Evolutionary conservation across 2,888 invertebrate species (phyloP).

Genomic region (Cryptus armator): DNA sequence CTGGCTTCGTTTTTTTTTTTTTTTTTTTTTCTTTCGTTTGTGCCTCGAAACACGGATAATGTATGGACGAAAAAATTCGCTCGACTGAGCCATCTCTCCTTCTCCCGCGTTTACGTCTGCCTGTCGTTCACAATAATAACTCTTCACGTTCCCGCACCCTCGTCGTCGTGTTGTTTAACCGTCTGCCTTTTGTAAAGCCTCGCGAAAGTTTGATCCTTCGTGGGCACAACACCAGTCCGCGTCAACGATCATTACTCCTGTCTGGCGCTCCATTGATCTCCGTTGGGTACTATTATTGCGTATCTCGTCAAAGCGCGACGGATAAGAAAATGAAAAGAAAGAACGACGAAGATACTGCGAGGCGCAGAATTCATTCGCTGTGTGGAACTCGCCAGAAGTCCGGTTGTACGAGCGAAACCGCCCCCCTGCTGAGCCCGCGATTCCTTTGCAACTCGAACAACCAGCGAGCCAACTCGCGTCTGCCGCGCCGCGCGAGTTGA

Average conservation of each 20-base stretch:
- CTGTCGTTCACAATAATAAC: slow-evolving; percentile 55
- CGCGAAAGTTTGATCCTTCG: slow-evolving; percentile 53
- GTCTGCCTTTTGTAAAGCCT: slow-evolving; percentile 29
- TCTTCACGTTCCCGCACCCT: slow-evolving; percentile 28
- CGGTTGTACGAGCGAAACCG: slow-evolving; percentile 31
- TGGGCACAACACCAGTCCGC: neutral
- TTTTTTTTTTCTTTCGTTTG: neutral
- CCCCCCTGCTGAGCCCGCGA: slow-evolving; percentile 51
- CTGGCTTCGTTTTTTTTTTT: slow-evolving; percentile 33
- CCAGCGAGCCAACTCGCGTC: slow-evolving; percentile 9
- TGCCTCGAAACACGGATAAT: slow-evolving; percentile 22
- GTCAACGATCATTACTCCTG: neutral
- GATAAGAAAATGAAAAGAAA: neutral
- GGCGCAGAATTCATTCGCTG: neutral
- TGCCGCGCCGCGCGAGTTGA: neutral
- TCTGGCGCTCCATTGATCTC: slow-evolving; percentile 17
- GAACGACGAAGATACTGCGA: neutral
- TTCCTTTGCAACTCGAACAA: slow-evolving; percentile 31
- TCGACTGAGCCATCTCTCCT: neutral
- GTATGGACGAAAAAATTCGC: slow-evolving; percentile 52
- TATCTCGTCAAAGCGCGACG: neutral
- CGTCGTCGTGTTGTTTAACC: slow-evolving; percentile 33
- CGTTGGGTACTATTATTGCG: neutral
- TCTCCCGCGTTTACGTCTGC: slow-evolving; percentile 22
- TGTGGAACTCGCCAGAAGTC: slow-evolving; percentile 29